phyloP scores from a whole-genome alignment of 1,140 invertebrate species.

The Ladona fulva region DNA sequence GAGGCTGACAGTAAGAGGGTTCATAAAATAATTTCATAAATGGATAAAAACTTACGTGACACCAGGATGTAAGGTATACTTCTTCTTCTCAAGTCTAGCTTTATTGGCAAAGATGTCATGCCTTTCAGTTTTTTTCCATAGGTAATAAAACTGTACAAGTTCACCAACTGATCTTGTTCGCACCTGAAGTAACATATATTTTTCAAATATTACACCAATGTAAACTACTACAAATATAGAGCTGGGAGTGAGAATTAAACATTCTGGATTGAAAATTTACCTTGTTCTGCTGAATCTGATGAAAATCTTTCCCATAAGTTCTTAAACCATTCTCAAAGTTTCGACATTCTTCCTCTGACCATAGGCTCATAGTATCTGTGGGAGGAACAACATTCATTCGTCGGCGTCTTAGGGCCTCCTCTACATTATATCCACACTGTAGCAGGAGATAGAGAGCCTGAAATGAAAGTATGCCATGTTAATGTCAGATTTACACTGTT shows the following conservation, averaged over 20 bases:
- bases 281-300: conserved; percentile 88
- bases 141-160: conserved; percentile 95
- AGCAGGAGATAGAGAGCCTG: conserved; percentile 84
- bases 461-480: background rate
- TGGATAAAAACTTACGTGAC: background rate
- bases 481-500: background rate
- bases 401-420: conserved; percentile 79
- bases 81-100: conserved; percentile 74
- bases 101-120: conserved; percentile 79
- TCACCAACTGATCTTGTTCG: conserved; percentile 91
- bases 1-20: too few relatives aligned
- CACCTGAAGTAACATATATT: conserved; percentile 35
- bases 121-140: conserved; percentile 98
- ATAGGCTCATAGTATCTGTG: conserved; percentile 69
- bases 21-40: too few relatives aligned
- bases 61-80: conserved; percentile 76
- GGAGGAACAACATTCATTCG: conserved; percentile 67
- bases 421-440: conserved; percentile 89
- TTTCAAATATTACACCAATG: background rate
- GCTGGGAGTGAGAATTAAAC: too few relatives aligned
- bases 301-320: conserved; percentile 92
- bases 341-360: conserved; percentile 95
- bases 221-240: too few relatives aligned
- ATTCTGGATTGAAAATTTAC: background rate
- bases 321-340: conserved; percentile 93